These are phyloP conservation scores for Apodemus sylvaticus DNA, from an alignment of 2,113 vertebrate species.

Conservation along the genomic window DNA sequence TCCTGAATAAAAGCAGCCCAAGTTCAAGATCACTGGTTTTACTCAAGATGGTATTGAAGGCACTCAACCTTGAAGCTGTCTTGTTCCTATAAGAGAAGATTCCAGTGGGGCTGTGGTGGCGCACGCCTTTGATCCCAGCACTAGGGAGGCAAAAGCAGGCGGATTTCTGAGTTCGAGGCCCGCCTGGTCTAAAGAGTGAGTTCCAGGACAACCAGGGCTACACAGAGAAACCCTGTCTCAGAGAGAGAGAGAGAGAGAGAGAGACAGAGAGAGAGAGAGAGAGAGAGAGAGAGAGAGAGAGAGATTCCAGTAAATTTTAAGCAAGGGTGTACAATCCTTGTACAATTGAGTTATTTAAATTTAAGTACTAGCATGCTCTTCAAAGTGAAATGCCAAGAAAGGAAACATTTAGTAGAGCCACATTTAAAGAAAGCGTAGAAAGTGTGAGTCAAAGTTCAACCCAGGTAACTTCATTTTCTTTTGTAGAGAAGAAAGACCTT, in stretches of 20 bases:
- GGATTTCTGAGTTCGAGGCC: no score
- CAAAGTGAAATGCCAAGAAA: slow-evolving; percentile 27
- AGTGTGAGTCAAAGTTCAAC: not conserved
- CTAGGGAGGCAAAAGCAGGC: no score
- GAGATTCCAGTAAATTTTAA: slow-evolving; percentile 52
- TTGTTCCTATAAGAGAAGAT: slow-evolving; percentile 35
- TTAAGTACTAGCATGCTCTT: slow-evolving; percentile 4
- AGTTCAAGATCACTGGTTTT: slow-evolving; percentile 7
- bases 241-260: not conserved
- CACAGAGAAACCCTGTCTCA: no score
- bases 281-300: no score
- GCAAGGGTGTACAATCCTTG: not conserved
- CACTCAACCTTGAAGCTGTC: not conserved
- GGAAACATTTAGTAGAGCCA: not conserved
- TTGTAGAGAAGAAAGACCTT: not conserved
- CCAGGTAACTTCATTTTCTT: not conserved
- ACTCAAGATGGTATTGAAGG: slow-evolving; percentile 33
- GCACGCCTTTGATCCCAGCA: no score
- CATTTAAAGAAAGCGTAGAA: not conserved
- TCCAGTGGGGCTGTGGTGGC: not conserved
- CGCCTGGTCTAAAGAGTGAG: no score
- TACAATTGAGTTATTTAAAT: slow-evolving; percentile 6
- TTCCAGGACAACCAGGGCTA: no score
- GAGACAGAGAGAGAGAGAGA: no score
- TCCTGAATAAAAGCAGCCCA: not conserved